Evolutionary conservation across 2,113 vertebrate species (phyloP), one percentile per base, ranked within the genome.

Genomic region (Campylorhamphus procurvoides): DNA sequence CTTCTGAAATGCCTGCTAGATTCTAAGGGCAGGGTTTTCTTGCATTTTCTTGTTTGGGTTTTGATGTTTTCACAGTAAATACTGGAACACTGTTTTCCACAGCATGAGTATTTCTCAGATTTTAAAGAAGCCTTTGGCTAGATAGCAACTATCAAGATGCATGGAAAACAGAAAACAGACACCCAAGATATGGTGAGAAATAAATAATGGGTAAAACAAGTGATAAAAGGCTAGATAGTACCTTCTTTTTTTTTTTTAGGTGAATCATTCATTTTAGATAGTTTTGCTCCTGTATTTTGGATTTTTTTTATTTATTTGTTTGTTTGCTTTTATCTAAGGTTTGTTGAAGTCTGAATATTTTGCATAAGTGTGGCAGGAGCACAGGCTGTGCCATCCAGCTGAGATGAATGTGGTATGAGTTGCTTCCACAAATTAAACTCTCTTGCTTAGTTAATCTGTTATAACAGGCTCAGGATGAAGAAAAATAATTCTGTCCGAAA

Each of bases 381-480:
- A 55, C n/a, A 64, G 29, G 20, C 85, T 92, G 77, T 42, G 50
- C 14, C 44, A 85, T 19, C 50, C 77, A 93, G 76, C 88, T 92
- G 94, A 82, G 76, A 87, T 84, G 27, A 92, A 92, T 47, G 52
- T 22, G 4, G 24, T 58, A 52, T 49, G 55, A 67, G 27, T 31
- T 74, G 11, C 33, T 89, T 87, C 44, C 23, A 56, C 64, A 94
- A 95, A 94, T 90, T 86, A 68, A 68, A 37, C 7, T 93, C 20
- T 55, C 10, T 76, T 82, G 12, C 59, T 91, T 93, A 85, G 35
- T 92, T 94, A 94, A 96, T 92, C 69, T 87, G 23, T 50, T 90
- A 40, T 33, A 95, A 83, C 76, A 83, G 63, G 42, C 29, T 46
- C n/a, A 12, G 3, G 8, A 72, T 85, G 55, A 93, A 84, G 18